Base-by-base conservation (phyloP, 2,113 vertebrate species). In the Lepus americanus region DNA sequence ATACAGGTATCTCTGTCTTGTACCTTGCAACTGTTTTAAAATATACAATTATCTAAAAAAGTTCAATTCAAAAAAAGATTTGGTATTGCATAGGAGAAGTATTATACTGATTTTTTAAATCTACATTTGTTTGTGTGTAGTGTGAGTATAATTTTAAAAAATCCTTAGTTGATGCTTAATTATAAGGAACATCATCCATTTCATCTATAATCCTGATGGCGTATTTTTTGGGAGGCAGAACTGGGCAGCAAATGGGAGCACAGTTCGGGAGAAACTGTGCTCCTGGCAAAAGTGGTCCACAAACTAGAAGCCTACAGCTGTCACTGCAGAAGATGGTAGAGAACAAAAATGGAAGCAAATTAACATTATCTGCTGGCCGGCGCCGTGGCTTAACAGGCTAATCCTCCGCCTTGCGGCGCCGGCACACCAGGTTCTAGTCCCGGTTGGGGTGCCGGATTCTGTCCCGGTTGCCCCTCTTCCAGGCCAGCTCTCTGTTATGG, bases 101-200 rank as follows among this genome's bases (percentile, higher is more conserved):
- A 44, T 44, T 44, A 44, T 44, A 44, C 44, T 44, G 44, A 44
- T 44, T 44, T 44, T 44, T 44, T 44, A 44, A 44, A 61, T 74
- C 63, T 86, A 31, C 31, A 17, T 33, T 53, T 14, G 11, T 51
- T 11, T 79, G 5, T 44, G 31, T 33, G 9, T 19, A 14, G 12
- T 33, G 16, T 59, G 33, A 74, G 27, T 55, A 16, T 0, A 44
- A 72, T 7, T 44, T 44, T 44, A 8, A 89, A 70, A 70, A 67
- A 39, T n/a, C 77, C 16, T 39, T 61, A 11, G 1, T 10, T 59
- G 16, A 36, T 59, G 12, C 86, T 92, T 67, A 31, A 29, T 70
- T 55, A 13, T 73, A 17, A 69, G 33, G 22, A 7, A 4, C 3
- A 0, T 12, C 14, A 20, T 36, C 17, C 1, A 0, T 64, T 84